Base-by-base conservation (phyloP, 1,140 invertebrate genomes). In the Eupristina koningsbergeri region DNA sequence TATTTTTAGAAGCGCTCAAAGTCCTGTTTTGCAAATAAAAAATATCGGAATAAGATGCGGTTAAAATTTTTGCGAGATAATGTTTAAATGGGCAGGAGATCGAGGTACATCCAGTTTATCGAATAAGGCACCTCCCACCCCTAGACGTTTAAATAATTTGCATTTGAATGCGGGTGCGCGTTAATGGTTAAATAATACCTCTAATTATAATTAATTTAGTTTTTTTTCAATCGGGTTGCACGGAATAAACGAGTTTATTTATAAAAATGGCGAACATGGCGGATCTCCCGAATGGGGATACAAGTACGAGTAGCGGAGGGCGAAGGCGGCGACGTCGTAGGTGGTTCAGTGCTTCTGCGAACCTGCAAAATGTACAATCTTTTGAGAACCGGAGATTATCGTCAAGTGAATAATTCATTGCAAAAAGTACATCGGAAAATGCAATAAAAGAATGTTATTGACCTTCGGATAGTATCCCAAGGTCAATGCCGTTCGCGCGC, bases 381-480 rank as follows among this genome's bases (percentile, higher is more conserved):
- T 71, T 71, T 41, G 39, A 71, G 39, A 71, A 71, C 22, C 26
- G 36, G 64, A 67, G 15, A 67, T 67, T 67, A 67, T 67, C 64
- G 53, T 19, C 64, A 67, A 34, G 64, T 67, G 64, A 67, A 67
- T 67, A 67, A 67, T 67, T 67, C 64, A 67, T 67, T 67, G 36
- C 19, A 67, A 67, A 67, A 67, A 67, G 11, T 36, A 36, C 22
- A 41, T 0, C 26, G 13, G 41, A 41, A 71, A 31, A 41, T 41
- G 64, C 41, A 71, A 71, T 71, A 41, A 71, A 71, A 71, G 34
- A 41, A 71, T 71, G 67, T 71, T 71, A 71, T 71, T 71, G 67
- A 71, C 39, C 39, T 41, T 41, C 39, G 34, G 9, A 36, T 71
- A 9, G 22, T 41, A 41, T 71, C 39, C 36, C 67, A 41, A 71